Base-by-base conservation (phyloP, 2,888 invertebrate species). In the Aquatica leii region DNA sequence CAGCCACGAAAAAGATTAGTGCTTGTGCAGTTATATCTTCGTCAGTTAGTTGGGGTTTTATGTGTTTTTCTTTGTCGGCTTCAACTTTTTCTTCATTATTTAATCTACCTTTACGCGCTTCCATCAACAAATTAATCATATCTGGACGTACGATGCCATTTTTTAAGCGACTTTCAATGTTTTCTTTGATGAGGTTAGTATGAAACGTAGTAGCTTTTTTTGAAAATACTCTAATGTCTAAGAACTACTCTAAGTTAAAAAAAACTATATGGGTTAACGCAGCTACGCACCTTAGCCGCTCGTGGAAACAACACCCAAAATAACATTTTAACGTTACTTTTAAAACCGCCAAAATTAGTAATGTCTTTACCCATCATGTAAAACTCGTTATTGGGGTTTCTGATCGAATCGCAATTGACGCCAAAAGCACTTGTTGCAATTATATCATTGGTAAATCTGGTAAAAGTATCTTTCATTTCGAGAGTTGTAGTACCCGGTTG, bases 1-100 rank as follows among this genome's bases (percentile, higher is more conserved):
- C 52, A 35, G 52, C 52, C 8, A 52, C 15, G 18, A 52, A 52
- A 18, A 52, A 52, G 8, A 35, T 37, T 3, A 52, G 52, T n/a
- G 35, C 35, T 37, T 52, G 52, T 15, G 52, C 52, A 2, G 52
- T 35, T 11, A 52, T 34, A 17, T 52, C 52, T 2, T 15, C 17
- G 5, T 52, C 52, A 4, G 35, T 52, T 2, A 52, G n/a, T 17
- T 34, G 52, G 5, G 8, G 31, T 17, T 35, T 52, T 2, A 9
- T 18, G 6, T n/a, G 2, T 37, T 52, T 37, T 2, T n/a, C 49
- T 9, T 4, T 24, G 14, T 51, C 31, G 4, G 17, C 48, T 2
- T 48, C 48, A 2, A 18, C 1, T 3, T 9, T 12, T 46, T 46
- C 8, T 8, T 43, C 43, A 1, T 12, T 15, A 17, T 15, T 43